Percentiles rank a stretch among this genome's conserved stretches.
phyloP scores from a whole-genome alignment of 1,140 invertebrate genomes.

The Ostrea denselamellosa region DNA sequence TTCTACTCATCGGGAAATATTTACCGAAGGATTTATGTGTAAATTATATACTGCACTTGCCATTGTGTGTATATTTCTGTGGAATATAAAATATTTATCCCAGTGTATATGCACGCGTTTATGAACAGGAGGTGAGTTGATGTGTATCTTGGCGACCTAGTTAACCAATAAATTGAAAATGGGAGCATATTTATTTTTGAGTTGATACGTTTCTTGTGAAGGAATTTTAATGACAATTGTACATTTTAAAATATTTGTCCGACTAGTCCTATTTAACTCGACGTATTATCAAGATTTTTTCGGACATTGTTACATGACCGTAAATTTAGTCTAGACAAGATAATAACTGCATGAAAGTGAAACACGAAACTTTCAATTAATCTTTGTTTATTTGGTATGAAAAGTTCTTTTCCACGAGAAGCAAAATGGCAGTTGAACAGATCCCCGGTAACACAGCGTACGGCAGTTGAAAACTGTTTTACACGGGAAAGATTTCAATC shows the following conservation, averaged over 20 bases:
- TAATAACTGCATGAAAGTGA: constrained; percentile 12
- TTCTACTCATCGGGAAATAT: constrained; percentile 11
- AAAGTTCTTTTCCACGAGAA: not conserved
- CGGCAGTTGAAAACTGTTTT: not conserved
- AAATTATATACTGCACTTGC: constrained; percentile 28
- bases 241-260: not conserved
- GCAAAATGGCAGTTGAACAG: not conserved
- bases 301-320: constrained; percentile 16
- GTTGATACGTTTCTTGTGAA: not conserved
- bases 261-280: not conserved
- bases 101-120: constrained; percentile 7
- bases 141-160: not conserved
- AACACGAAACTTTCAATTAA: constrained; percentile 29
- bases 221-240: not conserved
- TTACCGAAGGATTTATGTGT: constrained; percentile 30
- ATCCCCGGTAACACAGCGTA: not conserved
- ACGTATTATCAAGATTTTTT: not conserved
- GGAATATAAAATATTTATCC: constrained; percentile 34
- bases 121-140: constrained; percentile 13
- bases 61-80: constrained; percentile 23
- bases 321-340: constrained; percentile 35
- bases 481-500: not conserved
- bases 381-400: constrained; percentile 27
- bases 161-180: constrained; percentile 26
- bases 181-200: not conserved